Evolutionary conservation across 2,888 invertebrate genomes (phyloP).

Genomic region (Thereva nobilitata): DNA sequence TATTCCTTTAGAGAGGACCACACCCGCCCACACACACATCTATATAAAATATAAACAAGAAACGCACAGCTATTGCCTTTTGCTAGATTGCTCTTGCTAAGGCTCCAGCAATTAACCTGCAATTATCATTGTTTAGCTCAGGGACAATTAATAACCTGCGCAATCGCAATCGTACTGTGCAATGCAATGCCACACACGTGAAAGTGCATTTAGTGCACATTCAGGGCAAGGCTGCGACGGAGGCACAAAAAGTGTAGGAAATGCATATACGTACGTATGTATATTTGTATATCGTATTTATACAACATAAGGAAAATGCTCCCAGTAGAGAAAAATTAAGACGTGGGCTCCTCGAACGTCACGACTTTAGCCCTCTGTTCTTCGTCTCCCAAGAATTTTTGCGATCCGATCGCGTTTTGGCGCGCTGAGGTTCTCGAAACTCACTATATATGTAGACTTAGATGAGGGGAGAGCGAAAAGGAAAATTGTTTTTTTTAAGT

Average conservation of each 20-base stretch:
- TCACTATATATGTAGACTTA: too few species aligned
- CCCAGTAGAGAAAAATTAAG: constrained; percentile 25
- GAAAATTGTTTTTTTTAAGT: too few species aligned
- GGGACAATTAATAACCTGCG: constrained; percentile 28
- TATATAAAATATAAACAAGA: too few species aligned
- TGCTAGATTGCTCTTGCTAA: not conserved
- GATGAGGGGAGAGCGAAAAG: too few species aligned
- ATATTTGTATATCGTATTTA: too few species aligned
- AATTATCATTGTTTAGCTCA: constrained; percentile 23
- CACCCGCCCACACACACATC: not conserved
- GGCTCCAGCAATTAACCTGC: constrained; percentile 17
- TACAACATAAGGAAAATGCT: constrained; percentile 4
- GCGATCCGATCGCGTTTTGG: constrained; percentile 19
- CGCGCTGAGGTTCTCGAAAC: too few species aligned
- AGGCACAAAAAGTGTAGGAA: not conserved
- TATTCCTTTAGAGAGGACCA: not conserved
- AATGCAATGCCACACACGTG: constrained; percentile 17
- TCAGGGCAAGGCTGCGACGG: not conserved
- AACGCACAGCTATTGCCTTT: not conserved
- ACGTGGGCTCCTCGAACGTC: constrained; percentile 18
- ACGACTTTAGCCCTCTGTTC: constrained; percentile 20
- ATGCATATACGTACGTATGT: too few species aligned
- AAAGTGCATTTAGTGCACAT: constrained; percentile 4
- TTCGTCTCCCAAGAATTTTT: not conserved
- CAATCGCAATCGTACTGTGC: constrained; percentile 3